phyloP scores from a whole-genome alignment of 92 coral and sea anemone species.

The Parazoanthus swiftii region DNA sequence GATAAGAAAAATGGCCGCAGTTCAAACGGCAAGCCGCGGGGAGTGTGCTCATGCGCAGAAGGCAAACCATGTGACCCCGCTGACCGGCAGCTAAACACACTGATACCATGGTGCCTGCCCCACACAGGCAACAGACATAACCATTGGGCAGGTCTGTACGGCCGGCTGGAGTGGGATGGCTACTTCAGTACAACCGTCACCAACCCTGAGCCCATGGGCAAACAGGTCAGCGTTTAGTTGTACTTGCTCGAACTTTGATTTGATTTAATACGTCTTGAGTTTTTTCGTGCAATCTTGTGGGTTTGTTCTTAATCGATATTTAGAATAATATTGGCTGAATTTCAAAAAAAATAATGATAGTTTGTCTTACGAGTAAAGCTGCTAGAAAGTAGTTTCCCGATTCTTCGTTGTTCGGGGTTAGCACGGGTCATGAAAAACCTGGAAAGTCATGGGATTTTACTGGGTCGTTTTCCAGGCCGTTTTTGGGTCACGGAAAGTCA shows the following conservation, averaged over 20 bases:
- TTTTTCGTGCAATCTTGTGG: background rate
- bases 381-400: background rate
- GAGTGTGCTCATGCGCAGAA: conserved; percentile 98
- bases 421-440: too few species aligned
- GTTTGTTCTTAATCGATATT: background rate
- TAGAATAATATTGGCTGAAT: too few species aligned
- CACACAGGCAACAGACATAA: conserved; percentile 99
- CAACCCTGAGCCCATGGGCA: conserved; percentile 99
- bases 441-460: too few species aligned
- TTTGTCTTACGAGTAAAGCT: background rate
- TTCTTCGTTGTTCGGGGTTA: background rate
- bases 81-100: conserved; percentile 93
- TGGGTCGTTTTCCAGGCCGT: too few species aligned
- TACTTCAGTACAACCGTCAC: conserved; percentile 97
- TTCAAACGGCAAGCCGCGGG: conserved; percentile 71
- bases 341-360: too few species aligned
- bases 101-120: conserved; percentile 99
- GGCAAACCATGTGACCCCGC: conserved; percentile 93
- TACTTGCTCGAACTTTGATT: background rate
- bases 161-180: conserved; percentile 99
- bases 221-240: conserved; percentile 66
- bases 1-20: conserved; percentile 92
- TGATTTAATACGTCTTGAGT: background rate
- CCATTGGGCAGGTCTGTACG: conserved; percentile 98
- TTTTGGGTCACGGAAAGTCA: too few species aligned